Base-by-base conservation (phyloP, 2,113 vertebrate species). In the Diadophis punctatus region DNA sequence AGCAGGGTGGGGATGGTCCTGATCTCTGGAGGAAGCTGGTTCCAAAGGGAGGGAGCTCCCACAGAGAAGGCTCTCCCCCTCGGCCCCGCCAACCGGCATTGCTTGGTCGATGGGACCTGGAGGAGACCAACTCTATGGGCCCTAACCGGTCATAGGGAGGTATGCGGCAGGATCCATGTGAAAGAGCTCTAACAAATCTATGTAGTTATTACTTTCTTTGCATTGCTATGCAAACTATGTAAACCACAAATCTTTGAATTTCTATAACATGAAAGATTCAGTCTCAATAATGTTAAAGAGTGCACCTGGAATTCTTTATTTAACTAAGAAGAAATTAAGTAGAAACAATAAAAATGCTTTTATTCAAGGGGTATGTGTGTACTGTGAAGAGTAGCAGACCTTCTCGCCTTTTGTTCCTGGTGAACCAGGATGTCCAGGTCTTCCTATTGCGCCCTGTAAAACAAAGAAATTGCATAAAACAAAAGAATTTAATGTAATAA, bases 371-470 rank as follows among this genome's bases (percentile, higher is more conserved):
- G 68, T 30, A 89, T 9, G 8, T n/a, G 55, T 90, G 27, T 3
- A 16, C 58, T 95, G 91, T 48, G 60, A 80, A 89, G 4, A 34
- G 93, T 87, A 30, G 86, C 60, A 74, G 98, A 98, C 98, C 98
- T 98, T 98, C 96, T 98, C 98, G 48, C 98, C 98, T 95, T 98
- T 98, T 87, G 94, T 30, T 91, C 98, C 98, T 2, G 90, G 27
- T 27, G 97, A 96, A 90, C 98, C 98, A 0, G 97, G 97, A 93
- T 98, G 98, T 90, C 98, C 98, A 12, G 98, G 97, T 98, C 98
- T 98, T 95, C 99, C 99, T 95, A 98, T 92, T 39, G 98, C 93
- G 34, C 99, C 99, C 99, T 99, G 96, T 90, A 97, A 92, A 97
- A 97, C 11, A 96, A 1, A 95, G 88, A 89, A 94, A 90, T 1